A percentile compares a stretch with the other conserved stretches of the same genome.
Conservation (phyloP, 64 coral and sea anemone species). For the Catalaphyllia jardinei region DNA sequence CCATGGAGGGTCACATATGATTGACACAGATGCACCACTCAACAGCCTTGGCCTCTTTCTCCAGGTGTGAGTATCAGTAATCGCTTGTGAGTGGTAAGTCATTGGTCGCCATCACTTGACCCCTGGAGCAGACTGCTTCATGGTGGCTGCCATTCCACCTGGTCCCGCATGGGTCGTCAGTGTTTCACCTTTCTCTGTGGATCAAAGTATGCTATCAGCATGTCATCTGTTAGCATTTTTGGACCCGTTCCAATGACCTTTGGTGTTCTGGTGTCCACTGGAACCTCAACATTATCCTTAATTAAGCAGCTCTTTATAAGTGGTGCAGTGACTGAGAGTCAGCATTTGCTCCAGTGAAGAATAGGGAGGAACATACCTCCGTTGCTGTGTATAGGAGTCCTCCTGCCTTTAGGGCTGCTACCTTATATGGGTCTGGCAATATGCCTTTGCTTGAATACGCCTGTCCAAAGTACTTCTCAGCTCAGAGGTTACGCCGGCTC, state of each 20-base stretch:
- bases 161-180: too few relatives aligned
- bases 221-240: conserved; percentile 36
- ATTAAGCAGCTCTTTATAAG: conserved; percentile 21
- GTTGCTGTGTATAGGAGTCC: conserved; percentile 19
- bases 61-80: conserved; percentile 33
- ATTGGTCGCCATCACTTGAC: conserved; percentile 14
- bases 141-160: conserved; percentile 36
- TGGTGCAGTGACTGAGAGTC: not conserved
- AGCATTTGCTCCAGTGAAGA: conserved; percentile 51
- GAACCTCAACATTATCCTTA: conserved; percentile 27
- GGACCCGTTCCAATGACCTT: conserved; percentile 32
- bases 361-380: conserved; percentile 49
- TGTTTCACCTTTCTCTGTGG: too few relatives aligned
- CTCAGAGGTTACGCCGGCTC: conserved; percentile 32
- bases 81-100: conserved; percentile 32
- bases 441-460: conserved; percentile 42
- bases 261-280: conserved; percentile 56
- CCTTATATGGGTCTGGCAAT: conserved; percentile 29
- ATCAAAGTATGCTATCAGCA: conserved; percentile 49
- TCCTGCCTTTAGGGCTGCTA: conserved; percentile 48
- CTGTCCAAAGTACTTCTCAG: conserved; percentile 55
- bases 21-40: conserved; percentile 57
- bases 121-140: conserved; percentile 40
- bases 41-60: conserved; percentile 62
- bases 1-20: conserved; percentile 63